These are phyloP conservation scores for Oreochromis spilurus DNA, from an alignment of 2,113 vertebrate genomes.

Conservation along the genomic window DNA sequence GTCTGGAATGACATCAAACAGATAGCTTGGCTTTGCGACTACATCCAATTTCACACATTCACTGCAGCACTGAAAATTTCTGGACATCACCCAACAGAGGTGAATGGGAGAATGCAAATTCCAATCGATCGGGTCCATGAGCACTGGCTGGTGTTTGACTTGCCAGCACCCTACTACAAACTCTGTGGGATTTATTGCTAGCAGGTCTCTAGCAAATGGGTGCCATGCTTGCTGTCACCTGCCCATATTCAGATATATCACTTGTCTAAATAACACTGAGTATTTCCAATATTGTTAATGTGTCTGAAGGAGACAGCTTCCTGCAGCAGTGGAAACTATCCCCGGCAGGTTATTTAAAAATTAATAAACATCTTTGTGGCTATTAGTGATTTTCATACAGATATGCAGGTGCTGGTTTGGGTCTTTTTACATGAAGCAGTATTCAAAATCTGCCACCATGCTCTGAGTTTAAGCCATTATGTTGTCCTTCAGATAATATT, in stretches of 20 bases:
- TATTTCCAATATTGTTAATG: background rate
- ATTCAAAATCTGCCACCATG: background rate
- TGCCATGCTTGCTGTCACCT: background rate
- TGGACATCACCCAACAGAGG: background rate
- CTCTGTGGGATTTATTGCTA: background rate
- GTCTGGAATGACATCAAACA: background rate
- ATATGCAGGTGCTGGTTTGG: background rate
- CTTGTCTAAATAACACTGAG: background rate
- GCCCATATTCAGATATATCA: background rate
- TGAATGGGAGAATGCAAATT: background rate
- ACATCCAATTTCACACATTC: background rate
- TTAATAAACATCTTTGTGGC: background rate
- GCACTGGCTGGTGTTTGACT: background rate
- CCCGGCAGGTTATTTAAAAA: background rate
- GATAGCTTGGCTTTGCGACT: background rate
- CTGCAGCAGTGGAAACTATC: background rate
- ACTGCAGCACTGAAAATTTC: background rate
- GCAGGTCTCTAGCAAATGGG: background rate
- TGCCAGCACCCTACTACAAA: background rate
- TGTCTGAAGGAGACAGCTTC: background rate
- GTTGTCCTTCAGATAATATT: background rate
- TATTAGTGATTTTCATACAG: fast-evolving
- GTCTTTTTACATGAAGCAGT: background rate
- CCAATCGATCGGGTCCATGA: background rate
- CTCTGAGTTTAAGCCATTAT: background rate